Percentiles rank a stretch among this genome's conserved stretches.
Evolutionary conservation across 2,888 invertebrate genomes (phyloP).

Genomic region (Tipula vernalis): DNA sequence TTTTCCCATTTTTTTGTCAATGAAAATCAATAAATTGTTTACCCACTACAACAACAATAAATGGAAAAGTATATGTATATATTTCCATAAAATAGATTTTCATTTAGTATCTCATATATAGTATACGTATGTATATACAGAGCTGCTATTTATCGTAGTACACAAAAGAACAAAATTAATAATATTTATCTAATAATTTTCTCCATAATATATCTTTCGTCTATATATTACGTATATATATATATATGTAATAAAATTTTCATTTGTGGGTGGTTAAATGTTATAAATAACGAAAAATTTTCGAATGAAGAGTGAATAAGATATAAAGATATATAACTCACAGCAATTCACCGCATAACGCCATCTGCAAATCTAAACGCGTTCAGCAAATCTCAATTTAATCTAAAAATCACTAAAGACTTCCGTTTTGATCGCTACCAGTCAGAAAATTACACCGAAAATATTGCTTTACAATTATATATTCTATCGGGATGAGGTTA

Average conservation of each 20-base stretch:
- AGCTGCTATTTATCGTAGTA: background rate
- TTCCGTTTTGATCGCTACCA: no score
- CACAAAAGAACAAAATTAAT: background rate
- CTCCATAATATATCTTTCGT: background rate
- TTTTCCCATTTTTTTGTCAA: background rate
- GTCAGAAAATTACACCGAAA: no score
- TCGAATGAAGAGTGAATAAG: background rate
- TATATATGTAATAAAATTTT: background rate
- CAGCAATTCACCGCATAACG: background rate
- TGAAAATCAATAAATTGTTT: background rate
- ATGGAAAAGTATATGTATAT: background rate
- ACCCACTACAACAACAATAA: background rate
- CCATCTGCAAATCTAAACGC: background rate
- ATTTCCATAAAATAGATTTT: background rate
- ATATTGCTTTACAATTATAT: no score
- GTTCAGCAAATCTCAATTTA: no score
- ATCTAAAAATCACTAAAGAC: no score
- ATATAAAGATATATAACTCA: background rate
- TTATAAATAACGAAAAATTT: background rate
- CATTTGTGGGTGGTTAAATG: background rate
- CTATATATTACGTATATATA: background rate
- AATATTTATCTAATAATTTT: constrained; percentile 4
- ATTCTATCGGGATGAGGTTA: no score
- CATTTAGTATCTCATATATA: background rate
- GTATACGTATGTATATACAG: background rate